Evolutionary conservation across 2,113 vertebrate species (phyloP).

Genomic region (Lepidothrix coronata): DNA sequence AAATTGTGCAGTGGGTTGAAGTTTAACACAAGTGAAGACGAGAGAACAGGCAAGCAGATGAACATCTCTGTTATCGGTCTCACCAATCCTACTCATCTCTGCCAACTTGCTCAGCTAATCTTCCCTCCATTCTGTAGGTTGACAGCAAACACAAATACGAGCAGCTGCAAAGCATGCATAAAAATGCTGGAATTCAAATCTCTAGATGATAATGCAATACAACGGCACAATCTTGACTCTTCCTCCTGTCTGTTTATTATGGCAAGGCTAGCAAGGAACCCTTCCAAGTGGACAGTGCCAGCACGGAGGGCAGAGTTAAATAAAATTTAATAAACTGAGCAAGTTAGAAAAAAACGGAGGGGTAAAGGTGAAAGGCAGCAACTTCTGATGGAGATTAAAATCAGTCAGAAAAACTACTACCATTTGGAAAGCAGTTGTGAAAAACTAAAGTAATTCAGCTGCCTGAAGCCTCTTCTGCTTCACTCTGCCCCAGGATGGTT

Average conservation of each 20-base stretch:
- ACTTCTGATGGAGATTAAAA: not conserved
- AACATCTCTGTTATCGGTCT: not conserved
- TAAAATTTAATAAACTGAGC: constrained; percentile 25
- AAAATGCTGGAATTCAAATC: constrained; percentile 34
- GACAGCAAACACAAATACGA: constrained; percentile 24
- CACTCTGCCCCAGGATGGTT: not conserved
- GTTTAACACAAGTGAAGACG: not conserved
- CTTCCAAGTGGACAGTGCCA: not conserved
- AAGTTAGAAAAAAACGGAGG: not conserved
- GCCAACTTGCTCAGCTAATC: constrained; percentile 35
- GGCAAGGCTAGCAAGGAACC: not conserved
- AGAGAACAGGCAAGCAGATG: not conserved
- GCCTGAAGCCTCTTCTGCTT: not conserved
- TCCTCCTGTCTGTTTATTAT: not conserved
- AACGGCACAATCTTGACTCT: not conserved
- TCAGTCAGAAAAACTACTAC: not conserved
- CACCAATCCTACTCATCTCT: not conserved
- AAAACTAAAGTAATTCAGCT: not conserved
- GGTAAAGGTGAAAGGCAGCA: not conserved
- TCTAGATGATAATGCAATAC: constrained; percentile 17
- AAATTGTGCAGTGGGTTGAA: not conserved
- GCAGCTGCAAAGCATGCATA: constrained; percentile 26
- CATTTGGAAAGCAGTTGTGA: not conserved
- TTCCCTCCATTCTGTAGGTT: not conserved
- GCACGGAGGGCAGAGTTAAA: not conserved